Conservation (phyloP, 2,888 invertebrate species). For the Nymphalis polychloros region DNA sequence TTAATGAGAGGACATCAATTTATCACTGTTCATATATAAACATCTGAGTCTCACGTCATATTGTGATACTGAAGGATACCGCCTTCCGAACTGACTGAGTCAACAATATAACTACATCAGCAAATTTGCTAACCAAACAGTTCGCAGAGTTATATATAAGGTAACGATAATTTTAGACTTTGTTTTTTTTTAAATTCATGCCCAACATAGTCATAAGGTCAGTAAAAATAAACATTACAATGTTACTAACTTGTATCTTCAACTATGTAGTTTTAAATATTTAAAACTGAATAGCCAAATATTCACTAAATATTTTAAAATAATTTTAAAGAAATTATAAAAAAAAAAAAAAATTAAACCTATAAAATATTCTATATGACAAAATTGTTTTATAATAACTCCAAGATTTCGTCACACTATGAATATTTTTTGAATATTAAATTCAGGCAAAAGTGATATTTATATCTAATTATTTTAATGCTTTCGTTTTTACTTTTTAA, state of each 20-base stretch:
- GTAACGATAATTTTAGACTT: slow-evolving; percentile 16
- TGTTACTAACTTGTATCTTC: background rate
- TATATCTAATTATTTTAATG: too few species aligned
- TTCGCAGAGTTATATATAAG: slow-evolving; percentile 17
- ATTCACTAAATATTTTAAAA: too few species aligned
- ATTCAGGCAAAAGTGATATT: too few species aligned
- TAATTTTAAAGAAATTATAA: too few species aligned
- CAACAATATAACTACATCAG: slow-evolving; percentile 44
- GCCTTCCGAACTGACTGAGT: slow-evolving; percentile 47
- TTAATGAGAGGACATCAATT: slow-evolving; percentile 25
- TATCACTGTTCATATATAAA: slow-evolving; percentile 34
- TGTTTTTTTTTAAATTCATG: background rate
- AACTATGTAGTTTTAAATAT: too few species aligned
- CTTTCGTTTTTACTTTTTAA: too few species aligned
- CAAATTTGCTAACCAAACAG: slow-evolving; percentile 43
- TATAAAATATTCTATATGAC: too few species aligned
- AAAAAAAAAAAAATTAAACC: too few species aligned
- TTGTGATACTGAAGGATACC: slow-evolving; percentile 47
- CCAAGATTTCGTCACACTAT: too few species aligned
- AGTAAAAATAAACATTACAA: background rate
- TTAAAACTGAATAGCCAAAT: too few species aligned
- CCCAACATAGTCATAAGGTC: background rate
- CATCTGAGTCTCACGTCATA: slow-evolving; percentile 10
- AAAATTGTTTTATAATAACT: too few species aligned
- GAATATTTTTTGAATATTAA: too few species aligned